Evolutionary conservation across 1,140 invertebrate genomes (phyloP).

Genomic region (Penaeus indicus): DNA sequence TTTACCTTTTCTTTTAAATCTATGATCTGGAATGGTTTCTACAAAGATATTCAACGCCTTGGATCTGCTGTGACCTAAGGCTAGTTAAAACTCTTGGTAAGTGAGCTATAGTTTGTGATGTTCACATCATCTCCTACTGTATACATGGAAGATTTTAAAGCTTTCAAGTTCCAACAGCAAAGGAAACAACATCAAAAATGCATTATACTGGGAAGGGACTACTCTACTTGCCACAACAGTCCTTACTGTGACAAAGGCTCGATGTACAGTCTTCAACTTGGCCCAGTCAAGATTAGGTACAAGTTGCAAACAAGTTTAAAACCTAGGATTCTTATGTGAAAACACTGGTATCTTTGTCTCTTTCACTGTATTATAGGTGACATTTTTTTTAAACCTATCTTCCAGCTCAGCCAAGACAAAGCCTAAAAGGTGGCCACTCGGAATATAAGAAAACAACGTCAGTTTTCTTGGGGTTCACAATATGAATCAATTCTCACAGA

Average conservation of each 20-base stretch:
- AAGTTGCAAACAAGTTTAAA: too few species aligned
- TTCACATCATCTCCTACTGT: slow-evolving; percentile 38
- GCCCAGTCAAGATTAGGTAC: neutral
- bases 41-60: too few species aligned
- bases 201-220: slow-evolving; percentile 19
- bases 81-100: too few species aligned
- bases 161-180: slow-evolving; percentile 22
- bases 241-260: neutral
- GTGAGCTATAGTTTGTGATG: neutral
- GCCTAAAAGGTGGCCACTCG: neutral
- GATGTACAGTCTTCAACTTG: neutral
- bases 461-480: neutral
- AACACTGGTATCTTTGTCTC: too few species aligned
- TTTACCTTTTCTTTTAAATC: too few species aligned
- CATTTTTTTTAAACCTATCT: too few species aligned
- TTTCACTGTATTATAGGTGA: too few species aligned
- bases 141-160: slow-evolving; percentile 18
- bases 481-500: neutral
- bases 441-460: neutral
- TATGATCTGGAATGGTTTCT: too few species aligned
- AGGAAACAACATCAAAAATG: slow-evolving; percentile 38
- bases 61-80: too few species aligned
- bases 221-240: slow-evolving; percentile 23
- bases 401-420: slow-evolving; percentile 28
- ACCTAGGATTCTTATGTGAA: too few species aligned